Evolutionary conservation across 2,113 vertebrate species (phyloP).

Genomic region (Gallinago jamesoni): DNA sequence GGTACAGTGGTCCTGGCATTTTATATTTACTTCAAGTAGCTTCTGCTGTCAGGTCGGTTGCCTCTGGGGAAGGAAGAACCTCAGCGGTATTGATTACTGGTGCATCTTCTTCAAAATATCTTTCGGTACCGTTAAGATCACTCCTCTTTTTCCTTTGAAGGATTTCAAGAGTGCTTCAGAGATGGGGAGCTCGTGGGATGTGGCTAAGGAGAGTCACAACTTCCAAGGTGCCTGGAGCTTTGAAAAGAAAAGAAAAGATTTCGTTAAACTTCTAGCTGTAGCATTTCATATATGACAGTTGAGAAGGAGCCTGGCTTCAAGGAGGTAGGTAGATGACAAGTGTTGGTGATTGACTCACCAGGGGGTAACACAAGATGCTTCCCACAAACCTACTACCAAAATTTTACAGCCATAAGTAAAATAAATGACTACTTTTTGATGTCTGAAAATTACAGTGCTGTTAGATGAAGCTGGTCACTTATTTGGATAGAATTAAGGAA

Average conservation of each 20-base stretch:
- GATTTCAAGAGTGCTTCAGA: background rate
- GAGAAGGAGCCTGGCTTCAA: background rate
- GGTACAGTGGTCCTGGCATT: background rate
- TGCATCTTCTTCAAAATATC: background rate
- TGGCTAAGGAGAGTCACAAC: background rate
- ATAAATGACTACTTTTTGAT: background rate
- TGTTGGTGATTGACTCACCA: background rate
- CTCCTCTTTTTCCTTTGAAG: background rate
- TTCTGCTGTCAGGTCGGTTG: background rate
- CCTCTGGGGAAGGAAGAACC: background rate
- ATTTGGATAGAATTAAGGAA: background rate
- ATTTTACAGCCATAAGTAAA: background rate
- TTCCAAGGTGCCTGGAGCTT: background rate
- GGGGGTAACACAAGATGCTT: background rate
- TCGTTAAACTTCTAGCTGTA: background rate
- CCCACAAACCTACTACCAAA: background rate
- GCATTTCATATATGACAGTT: background rate
- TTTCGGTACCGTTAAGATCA: background rate
- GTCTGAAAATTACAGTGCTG: background rate
- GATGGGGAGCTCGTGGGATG: background rate
- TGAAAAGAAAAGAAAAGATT: constrained; percentile 2
- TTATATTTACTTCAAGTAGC: background rate
- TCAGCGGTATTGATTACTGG: background rate
- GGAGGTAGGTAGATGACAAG: background rate
- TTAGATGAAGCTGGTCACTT: background rate